A percentile compares a stretch with the other conserved stretches of the same genome.
phyloP scores from a whole-genome alignment of 1,140 invertebrate species.

The Microplitis mediator region DNA sequence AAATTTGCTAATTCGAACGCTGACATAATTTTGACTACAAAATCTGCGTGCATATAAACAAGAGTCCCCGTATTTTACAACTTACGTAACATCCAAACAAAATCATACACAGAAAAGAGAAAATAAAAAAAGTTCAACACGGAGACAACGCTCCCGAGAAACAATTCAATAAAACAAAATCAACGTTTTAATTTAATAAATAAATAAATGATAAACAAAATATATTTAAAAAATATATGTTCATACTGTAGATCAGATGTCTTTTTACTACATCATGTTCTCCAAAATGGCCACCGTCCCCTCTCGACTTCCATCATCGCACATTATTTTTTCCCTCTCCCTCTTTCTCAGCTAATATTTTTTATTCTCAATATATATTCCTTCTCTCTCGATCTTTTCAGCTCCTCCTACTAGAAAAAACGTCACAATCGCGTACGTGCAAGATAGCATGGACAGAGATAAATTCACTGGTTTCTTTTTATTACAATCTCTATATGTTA shows the following conservation, averaged over 20 bases:
- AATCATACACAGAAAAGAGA: conserved; percentile 3
- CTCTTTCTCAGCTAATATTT: conserved; percentile 1
- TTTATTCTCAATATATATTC: not conserved
- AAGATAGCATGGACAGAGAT: too few relatives aligned
- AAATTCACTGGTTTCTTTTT: too few relatives aligned
- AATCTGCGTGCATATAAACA: conserved; percentile 7
- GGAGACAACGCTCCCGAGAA: conserved; percentile 2
- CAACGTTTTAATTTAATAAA: not conserved
- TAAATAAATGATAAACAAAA: not conserved
- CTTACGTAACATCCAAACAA: not conserved
- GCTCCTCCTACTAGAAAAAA: conserved; percentile 18
- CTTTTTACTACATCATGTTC: conserved; percentile 37
- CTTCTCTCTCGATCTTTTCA: not conserved
- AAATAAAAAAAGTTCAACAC: conserved; percentile 6
- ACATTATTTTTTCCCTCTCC: conserved; percentile 12
- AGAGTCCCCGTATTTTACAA: not conserved
- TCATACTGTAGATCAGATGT: not conserved
- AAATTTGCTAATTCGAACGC: too few relatives aligned
- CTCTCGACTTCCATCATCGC: not conserved
- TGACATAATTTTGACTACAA: too few relatives aligned
- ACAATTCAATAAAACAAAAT: not conserved
- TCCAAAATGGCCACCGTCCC: conserved; percentile 48
- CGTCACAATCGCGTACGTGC: not conserved
- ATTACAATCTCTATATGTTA: too few relatives aligned
- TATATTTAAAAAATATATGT: not conserved